Conservation (phyloP, 2,888 invertebrate species). For the Lissocephala sabroskyi region DNA sequence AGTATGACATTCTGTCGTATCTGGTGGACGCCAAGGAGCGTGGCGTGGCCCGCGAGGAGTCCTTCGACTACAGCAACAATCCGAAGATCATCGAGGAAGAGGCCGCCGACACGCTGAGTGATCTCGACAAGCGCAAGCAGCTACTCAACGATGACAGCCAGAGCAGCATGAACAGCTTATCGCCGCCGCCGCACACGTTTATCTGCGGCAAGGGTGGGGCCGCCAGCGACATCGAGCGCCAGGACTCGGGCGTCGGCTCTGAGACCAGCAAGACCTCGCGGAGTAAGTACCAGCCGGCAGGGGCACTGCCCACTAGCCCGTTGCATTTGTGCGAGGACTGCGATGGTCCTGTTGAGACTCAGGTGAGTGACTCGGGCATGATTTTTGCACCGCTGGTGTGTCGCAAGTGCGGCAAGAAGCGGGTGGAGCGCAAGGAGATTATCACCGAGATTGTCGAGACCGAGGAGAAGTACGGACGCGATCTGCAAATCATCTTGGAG, state of each 20-base stretch:
- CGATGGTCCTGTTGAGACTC: constrained; percentile 84
- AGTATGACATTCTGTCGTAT: constrained; percentile 91
- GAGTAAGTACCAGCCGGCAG: constrained; percentile 77
- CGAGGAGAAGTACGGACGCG: constrained; percentile 95
- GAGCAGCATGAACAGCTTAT: constrained; percentile 77
- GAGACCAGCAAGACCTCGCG: constrained; percentile 91
- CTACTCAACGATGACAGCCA: constrained; percentile 85
- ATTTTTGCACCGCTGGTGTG: constrained; percentile 86
- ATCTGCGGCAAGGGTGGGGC: constrained; percentile 67
- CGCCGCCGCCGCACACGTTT: constrained; percentile 58
- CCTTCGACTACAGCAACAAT: constrained; percentile 77
- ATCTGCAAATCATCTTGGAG: constrained; percentile 92
- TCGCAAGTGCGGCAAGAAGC: constrained; percentile 88
- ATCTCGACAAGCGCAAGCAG: constrained; percentile 72
- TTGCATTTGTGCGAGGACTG: constrained; percentile 89
- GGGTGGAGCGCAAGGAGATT: constrained; percentile 93
- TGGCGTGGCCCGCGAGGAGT: constrained; percentile 80
- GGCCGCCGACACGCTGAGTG: constrained; percentile 77
- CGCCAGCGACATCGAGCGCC: constrained; percentile 85
- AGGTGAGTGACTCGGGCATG: constrained; percentile 81
- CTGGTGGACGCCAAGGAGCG: constrained; percentile 89
- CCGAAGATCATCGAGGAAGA: constrained; percentile 75
- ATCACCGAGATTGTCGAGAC: constrained; percentile 96
- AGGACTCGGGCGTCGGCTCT: constrained; percentile 93
- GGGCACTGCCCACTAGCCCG: constrained; percentile 70